Percentiles rank a stretch among this genome's conserved stretches.
These are phyloP conservation scores for Megaceryle maxima DNA, from an alignment of 2,113 vertebrate genomes.

Conservation along the genomic window DNA sequence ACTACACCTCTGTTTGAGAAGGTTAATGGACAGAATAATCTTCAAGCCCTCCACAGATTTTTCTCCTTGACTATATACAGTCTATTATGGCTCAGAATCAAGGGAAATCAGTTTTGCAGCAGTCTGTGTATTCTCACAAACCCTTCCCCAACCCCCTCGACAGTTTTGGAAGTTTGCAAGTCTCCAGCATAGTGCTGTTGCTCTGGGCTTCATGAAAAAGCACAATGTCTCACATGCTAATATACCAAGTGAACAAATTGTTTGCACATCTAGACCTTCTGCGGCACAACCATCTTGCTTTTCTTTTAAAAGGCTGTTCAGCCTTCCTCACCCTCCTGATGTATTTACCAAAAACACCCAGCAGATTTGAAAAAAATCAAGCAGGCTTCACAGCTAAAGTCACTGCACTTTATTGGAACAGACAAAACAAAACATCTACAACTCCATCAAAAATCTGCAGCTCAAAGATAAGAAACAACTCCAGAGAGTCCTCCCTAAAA, in stretches of 20 bases:
- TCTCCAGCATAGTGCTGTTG: background rate
- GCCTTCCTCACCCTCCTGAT: background rate
- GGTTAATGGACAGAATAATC: slow-evolving; percentile 29
- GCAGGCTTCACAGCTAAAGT: background rate
- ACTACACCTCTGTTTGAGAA: slow-evolving; percentile 17
- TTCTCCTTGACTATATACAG: background rate
- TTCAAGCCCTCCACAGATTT: background rate
- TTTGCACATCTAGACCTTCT: background rate
- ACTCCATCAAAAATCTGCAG: background rate
- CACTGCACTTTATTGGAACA: background rate
- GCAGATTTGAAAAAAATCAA: background rate
- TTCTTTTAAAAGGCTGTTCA: background rate
- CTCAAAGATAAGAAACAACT: background rate
- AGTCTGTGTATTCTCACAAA: background rate
- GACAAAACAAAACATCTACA: background rate
- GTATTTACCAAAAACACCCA: background rate
- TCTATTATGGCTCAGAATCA: background rate
- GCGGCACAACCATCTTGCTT: background rate
- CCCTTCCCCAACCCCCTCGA: background rate
- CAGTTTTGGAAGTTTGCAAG: background rate
- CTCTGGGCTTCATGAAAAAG: background rate
- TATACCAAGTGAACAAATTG: background rate
- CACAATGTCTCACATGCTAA: background rate
- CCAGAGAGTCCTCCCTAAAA: background rate
- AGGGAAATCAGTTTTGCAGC: background rate